phyloP scores from a whole-genome alignment of 2,113 vertebrate genomes.

The Anas platyrhynchos region DNA sequence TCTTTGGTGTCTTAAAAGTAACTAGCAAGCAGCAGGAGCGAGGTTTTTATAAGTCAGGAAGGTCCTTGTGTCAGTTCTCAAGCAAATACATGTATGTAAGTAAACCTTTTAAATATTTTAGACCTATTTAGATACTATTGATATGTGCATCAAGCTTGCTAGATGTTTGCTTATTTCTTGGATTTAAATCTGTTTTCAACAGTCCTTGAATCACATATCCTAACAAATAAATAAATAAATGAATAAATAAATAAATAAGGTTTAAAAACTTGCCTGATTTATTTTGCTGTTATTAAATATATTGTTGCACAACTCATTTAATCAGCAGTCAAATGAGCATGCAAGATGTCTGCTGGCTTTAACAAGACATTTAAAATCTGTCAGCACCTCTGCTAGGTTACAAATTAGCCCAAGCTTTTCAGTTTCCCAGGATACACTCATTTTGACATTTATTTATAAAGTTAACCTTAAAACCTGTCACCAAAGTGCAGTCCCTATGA shows the following conservation, averaged over 20 bases:
- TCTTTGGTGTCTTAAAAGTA: neutral
- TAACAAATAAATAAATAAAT: neutral
- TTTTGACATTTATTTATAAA: neutral
- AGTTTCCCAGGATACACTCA: neutral
- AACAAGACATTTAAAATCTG: neutral
- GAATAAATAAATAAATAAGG: too few species aligned
- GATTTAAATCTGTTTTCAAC: neutral
- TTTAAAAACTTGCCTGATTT: neutral
- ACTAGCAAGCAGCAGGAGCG: neutral
- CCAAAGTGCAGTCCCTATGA: neutral
- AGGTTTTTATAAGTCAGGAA: neutral
- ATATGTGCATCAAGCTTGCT: neutral
- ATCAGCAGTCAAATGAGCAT: neutral
- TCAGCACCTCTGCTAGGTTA: neutral
- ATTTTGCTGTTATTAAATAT: neutral
- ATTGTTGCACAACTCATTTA: neutral
- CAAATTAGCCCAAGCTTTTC: neutral
- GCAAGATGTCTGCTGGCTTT: neutral
- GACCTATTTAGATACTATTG: neutral
- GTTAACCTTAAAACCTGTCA: neutral
- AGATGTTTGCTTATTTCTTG: neutral
- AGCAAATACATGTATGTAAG: neutral
- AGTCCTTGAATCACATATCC: neutral
- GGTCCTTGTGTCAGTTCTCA: neutral
- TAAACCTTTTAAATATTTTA: neutral